Evolutionary conservation across 2,797 vertebrate species (phyloP), one percentile per base, ranked within the genome.

Genomic region (Enteromius mattozi): DNA sequence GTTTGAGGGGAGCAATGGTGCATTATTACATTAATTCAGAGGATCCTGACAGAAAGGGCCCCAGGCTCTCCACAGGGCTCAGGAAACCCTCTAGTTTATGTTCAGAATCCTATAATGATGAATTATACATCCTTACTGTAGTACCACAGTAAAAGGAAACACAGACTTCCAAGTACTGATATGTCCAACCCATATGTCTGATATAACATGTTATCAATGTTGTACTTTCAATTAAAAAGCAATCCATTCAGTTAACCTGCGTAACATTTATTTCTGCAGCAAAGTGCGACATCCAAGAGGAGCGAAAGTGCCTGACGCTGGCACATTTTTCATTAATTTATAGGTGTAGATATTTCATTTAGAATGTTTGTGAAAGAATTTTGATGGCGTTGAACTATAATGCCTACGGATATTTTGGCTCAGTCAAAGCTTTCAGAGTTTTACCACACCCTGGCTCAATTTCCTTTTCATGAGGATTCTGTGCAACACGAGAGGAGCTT

Each of bases 391-490:
- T 82, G 8, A 80, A 65, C 66, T n/a, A 13, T 78, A 69, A 47
- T 37, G 56, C 84, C 85, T 86, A 68, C 63, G 86, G 82, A 68
- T 85, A 79, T 88, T 86, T 84, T 78, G 77, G 86, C 88, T 69
- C 37, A 88, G 76, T 71, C 68, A 69, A 83, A 74, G 84, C 66
- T 87, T 83, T 80, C 85, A 78, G 89, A 79, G 88, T 86, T 33
- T 75, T 0, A 81, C 85, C 92, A 89, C 92, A 85, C 91, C 92
- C 90, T 54, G 81, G 45, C 68, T 83, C 90, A 87, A 90, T 93
- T 92, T 94, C 86, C 91, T 87, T 47, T 92, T 92, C 59, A 86
- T 89, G 82, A 87, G 90, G 90, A 91, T 92, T 91, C 80, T 78
- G 74, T 89, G 90, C 89, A 94, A 94, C 85, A 51, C 79, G 90